Evolutionary conservation across 1,140 invertebrate genomes (phyloP).

Genomic region (Thereuonema tuberculata): DNA sequence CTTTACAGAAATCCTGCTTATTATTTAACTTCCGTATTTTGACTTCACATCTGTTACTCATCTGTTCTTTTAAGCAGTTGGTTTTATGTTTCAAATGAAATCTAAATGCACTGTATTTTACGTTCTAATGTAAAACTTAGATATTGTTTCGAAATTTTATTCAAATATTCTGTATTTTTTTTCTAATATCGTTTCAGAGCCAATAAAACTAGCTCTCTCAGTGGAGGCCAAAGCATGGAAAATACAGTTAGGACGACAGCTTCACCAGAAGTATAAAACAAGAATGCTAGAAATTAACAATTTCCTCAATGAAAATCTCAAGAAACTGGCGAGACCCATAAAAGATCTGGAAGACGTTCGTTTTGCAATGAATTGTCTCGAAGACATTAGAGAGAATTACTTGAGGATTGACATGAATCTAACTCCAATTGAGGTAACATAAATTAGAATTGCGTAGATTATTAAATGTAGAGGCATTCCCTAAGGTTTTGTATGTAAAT

Average conservation of each 20-base stretch:
- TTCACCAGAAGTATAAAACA: slow-evolving; percentile 78
- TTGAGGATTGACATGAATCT: slow-evolving; percentile 89
- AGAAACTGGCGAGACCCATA: slow-evolving; percentile 70
- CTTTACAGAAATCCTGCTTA: too few relatives aligned
- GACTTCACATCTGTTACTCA: too few relatives aligned
- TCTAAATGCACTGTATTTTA: too few relatives aligned
- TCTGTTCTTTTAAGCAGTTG: too few relatives aligned
- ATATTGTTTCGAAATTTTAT: too few relatives aligned
- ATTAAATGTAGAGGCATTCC: too few relatives aligned
- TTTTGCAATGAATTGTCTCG: slow-evolving; percentile 80
- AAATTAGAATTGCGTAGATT: too few relatives aligned
- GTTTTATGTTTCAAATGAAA: too few relatives aligned
- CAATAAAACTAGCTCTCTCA: slow-evolving; percentile 63
- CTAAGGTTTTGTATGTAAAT: too few relatives aligned
- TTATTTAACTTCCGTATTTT: too few relatives aligned
- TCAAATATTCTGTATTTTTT: too few relatives aligned
- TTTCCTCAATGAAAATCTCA: slow-evolving; percentile 79
- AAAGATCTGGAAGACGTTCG: slow-evolving; percentile 85
- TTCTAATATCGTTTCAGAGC: slow-evolving; percentile 52
- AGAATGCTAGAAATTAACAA: slow-evolving; percentile 92
- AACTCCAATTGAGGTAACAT: slow-evolving; percentile 71
- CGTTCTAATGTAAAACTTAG: too few relatives aligned
- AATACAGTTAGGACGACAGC: slow-evolving; percentile 68
- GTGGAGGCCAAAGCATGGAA: slow-evolving; percentile 76
- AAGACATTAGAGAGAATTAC: slow-evolving; percentile 85